Evolutionary conservation across 1,140 invertebrate genomes (phyloP).

Genomic region (Ditylenchus dipsaci): DNA sequence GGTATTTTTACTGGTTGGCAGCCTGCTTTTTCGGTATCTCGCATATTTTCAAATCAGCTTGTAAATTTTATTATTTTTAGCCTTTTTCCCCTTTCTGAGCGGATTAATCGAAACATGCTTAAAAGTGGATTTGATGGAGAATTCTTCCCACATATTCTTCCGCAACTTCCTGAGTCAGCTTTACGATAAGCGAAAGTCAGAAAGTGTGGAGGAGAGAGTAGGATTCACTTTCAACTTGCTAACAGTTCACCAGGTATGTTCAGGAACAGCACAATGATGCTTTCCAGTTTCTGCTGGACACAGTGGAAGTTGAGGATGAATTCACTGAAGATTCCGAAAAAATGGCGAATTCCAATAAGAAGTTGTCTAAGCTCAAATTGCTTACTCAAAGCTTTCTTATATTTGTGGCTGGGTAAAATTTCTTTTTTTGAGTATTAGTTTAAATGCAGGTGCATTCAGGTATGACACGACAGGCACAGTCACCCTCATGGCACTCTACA

Average conservation of each 20-base stretch:
- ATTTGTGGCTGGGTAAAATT: slow-evolving; percentile 47
- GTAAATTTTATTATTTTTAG: slow-evolving; percentile 5
- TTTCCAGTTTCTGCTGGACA: slow-evolving; percentile 29
- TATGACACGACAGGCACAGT: slow-evolving; percentile 57
- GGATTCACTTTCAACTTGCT: neutral
- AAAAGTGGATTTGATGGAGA: neutral
- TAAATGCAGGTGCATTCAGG: neutral
- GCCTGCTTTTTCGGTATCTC: too few species aligned
- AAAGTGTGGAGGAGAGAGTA: slow-evolving; percentile 8
- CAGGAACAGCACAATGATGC: slow-evolving; percentile 22
- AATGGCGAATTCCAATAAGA: too few species aligned
- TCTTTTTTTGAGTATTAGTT: too few species aligned
- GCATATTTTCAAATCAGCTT: too few species aligned
- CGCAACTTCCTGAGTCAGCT: neutral
- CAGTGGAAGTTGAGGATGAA: slow-evolving; percentile 21
- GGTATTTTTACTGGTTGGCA: too few species aligned
- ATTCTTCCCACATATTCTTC: slow-evolving; percentile 5
- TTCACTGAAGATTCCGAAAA: neutral
- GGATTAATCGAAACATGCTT: neutral
- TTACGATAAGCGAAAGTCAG: slow-evolving; percentile 21
- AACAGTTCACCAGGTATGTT: too few species aligned
- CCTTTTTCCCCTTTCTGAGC: neutral
- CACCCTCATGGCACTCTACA: slow-evolving; percentile 44
- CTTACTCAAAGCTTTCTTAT: slow-evolving; percentile 22
- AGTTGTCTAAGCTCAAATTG: neutral